A percentile compares a stretch with the other conserved stretches of the same genome.
These are phyloP conservation scores for Rhea americana DNA, from an alignment of 2,113 vertebrate genomes.

Conservation along the genomic window DNA sequence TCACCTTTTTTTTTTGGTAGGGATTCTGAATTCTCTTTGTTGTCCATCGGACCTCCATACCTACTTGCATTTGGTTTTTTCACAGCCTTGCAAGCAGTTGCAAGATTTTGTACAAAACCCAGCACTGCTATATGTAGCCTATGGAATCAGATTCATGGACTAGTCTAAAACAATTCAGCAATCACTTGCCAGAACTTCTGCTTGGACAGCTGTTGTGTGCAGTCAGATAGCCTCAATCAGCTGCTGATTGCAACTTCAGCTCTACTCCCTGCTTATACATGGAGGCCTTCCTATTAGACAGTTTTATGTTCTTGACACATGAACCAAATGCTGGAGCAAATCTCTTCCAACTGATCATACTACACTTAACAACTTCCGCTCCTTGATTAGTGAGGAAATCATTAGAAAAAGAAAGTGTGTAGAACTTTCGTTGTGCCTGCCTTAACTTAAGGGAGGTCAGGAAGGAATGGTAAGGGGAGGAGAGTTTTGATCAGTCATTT, in stretches of 20 bases:
- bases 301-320: conserved; percentile 77
- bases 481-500: conserved; percentile 85
- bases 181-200: not conserved
- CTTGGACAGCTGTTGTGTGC: not conserved
- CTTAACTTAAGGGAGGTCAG: conserved; percentile 84
- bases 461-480: conserved; percentile 65
- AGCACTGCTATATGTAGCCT: not conserved
- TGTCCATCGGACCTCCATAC: not conserved
- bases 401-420: conserved; percentile 88
- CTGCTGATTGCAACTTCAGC: conserved; percentile 1
- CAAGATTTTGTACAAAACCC: not conserved
- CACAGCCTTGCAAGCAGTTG: not conserved
- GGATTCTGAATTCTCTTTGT: not conserved
- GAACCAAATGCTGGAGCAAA: conserved; percentile 81
- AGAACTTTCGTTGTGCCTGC: conserved; percentile 86
- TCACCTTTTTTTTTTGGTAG: not conserved
- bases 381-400: conserved; percentile 91
- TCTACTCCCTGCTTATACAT: not conserved
- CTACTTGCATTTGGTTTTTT: not conserved
- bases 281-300: conserved; percentile 6
- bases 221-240: not conserved
- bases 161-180: not conserved
- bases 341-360: conserved; percentile 83
- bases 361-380: conserved; percentile 84
- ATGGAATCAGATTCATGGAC: fast-evolving